Conservation (phyloP, 2,797 vertebrate species). For the Cossypha caffra region DNA sequence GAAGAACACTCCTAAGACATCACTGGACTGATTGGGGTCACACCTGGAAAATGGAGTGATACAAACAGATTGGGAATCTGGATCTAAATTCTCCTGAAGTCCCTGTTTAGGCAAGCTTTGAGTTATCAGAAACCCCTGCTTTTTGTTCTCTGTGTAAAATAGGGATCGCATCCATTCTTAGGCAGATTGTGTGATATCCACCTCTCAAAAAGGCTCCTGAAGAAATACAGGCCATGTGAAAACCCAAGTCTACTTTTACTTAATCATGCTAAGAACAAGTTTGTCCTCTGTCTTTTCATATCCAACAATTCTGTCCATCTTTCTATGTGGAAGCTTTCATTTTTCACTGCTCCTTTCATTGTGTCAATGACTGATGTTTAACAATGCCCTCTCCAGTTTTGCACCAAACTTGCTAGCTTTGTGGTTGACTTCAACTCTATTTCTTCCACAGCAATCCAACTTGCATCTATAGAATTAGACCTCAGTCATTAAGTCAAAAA, state of each 20-base stretch:
- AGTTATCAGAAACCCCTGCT: neutral
- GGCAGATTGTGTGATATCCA: neutral
- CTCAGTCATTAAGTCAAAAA: neutral
- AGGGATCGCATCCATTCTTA: neutral
- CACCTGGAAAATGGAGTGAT: neutral
- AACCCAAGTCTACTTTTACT: neutral
- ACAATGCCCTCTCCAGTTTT: fast-evolving
- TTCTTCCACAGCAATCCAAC: neutral
- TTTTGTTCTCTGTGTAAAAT: neutral
- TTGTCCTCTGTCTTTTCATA: neutral
- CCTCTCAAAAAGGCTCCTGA: neutral
- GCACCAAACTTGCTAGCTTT: neutral
- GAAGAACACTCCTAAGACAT: neutral
- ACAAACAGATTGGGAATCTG: neutral
- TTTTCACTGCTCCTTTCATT: neutral
- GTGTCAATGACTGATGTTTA: neutral
- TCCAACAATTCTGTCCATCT: neutral
- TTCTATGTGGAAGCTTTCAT: neutral
- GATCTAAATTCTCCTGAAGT: neutral
- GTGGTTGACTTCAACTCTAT: neutral
- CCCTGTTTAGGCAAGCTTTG: neutral
- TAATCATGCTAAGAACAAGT: neutral
- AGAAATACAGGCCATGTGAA: neutral
- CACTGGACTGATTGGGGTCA: neutral
- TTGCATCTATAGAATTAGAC: neutral